phyloP scores from a whole-genome alignment of 2,797 vertebrate genomes.

The Lutjanus argentimaculatus region DNA sequence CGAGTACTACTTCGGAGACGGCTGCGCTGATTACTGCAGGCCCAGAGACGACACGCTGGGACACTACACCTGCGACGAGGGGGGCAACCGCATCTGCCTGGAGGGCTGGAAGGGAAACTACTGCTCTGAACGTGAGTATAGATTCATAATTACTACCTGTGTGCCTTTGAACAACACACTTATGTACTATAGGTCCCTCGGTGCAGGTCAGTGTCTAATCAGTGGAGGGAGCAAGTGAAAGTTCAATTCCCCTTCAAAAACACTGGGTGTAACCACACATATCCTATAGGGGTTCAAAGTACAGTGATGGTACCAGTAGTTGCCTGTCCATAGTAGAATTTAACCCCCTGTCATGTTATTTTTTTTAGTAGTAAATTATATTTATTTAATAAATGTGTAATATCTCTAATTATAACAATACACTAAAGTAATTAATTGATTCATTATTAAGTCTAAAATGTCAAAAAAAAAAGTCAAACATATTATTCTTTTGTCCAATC shows the following conservation, averaged over 20 bases:
- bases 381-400: not conserved
- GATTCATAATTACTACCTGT: accelerated
- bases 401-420: not conserved
- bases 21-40: conserved; percentile 91
- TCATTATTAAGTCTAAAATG: no score
- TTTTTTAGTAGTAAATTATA: not conserved
- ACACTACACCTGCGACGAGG: conserved; percentile 89
- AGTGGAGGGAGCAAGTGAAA: not conserved
- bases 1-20: conserved; percentile 89
- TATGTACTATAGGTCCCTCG: accelerated
- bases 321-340: not conserved
- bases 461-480: no score
- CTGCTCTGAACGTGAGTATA: conserved; percentile 86
- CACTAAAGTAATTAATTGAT: no score
- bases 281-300: not conserved
- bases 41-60: conserved; percentile 90
- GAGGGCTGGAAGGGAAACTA: conserved; percentile 91
- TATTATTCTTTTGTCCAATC: no score
- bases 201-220: not conserved
- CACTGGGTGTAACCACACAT: not conserved
- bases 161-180: not conserved
- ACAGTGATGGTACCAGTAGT: not conserved
- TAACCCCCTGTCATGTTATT: not conserved
- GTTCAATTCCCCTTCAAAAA: not conserved
- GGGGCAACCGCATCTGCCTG: conserved; percentile 87